Base-by-base conservation (phyloP, 2,113 vertebrate genomes). In the Anolis sagrei region DNA sequence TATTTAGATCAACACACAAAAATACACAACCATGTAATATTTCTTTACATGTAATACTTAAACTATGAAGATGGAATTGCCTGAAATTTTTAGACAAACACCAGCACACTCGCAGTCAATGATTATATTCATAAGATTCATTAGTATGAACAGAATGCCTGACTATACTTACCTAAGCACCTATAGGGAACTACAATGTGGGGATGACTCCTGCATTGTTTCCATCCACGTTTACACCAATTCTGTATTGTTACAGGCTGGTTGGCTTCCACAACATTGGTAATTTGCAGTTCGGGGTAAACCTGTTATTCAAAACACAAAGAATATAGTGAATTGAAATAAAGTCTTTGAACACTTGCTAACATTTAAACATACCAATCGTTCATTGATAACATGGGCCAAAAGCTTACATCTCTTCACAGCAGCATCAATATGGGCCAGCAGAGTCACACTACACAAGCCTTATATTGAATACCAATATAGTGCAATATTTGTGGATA, bases 221-320 rank as follows among this genome's bases (percentile, higher is more conserved):
- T 99, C 92, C 97, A 98, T 10, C 97, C 97, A 81, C 96, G 97
- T 95, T 98, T 99, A 96, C 99, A 99, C 99, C 99, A 99, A 95
- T 98, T 98, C 95, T 98, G 97, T 95, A 99, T 98, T n/a, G 97
- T 98, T 91, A 98, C 96, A 0, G 99, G 98, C 87, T 99, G 98
- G 94, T 99, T 99, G 93, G 99, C 98, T 95, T 99, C 99, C 2
- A 99, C 99, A 84, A 99, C 98, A 0, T 99, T 99, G 88, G 98
- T 99, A 90, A 99, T 99, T 96, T 99, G 98, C 62, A 99, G 96
- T 83, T 99, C 98, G 44, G 98, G 98, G 90, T 99, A 99, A 79
- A 99, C 98, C 99, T 99, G 81, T 85, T 0, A 3, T 89, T 85
- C 1, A 34, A 90, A 91, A 49, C 1, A 76, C 7, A 83, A 92